These are phyloP conservation scores for Ochotona princeps DNA, from an alignment of 2,113 vertebrate species.

Conservation along the genomic window DNA sequence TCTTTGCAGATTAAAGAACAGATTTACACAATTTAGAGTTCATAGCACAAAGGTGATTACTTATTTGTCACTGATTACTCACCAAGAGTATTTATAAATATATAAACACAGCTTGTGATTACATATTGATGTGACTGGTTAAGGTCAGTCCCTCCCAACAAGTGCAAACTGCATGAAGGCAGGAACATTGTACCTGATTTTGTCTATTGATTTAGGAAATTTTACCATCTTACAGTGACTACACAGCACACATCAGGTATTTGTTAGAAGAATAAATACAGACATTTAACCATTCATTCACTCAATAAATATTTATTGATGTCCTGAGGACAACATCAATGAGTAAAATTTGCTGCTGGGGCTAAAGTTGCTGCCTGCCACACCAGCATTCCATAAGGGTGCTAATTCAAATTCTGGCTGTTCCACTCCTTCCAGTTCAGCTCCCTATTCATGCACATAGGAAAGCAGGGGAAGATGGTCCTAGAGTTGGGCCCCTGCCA, in stretches of 20 bases:
- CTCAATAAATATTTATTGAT: slow-evolving; percentile 42
- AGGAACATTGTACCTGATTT: slow-evolving; percentile 12
- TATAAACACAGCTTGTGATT: neutral
- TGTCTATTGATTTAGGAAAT: neutral
- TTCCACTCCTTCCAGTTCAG: no score
- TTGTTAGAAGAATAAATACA: neutral
- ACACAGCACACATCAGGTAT: neutral
- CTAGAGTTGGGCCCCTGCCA: no score
- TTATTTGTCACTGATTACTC: slow-evolving; percentile 17
- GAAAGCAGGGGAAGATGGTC: no score
- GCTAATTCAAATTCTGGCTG: no score
- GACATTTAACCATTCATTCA: slow-evolving; percentile 26
- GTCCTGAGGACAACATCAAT: neutral
- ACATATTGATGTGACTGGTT: slow-evolving; percentile 1
- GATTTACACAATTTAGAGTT: slow-evolving; percentile 1
- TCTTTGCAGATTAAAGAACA: neutral
- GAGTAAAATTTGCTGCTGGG: neutral
- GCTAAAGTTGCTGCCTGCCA: no score
- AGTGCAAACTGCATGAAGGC: slow-evolving; percentile 32
- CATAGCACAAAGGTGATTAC: neutral
- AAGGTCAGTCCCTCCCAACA: neutral
- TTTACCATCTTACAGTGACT: neutral
- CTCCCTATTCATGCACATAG: no score
- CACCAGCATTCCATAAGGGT: no score
- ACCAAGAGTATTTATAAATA: neutral